Percentiles rank a stretch among this genome's conserved stretches.
Evolutionary conservation across 2,888 invertebrate genomes (phyloP).

Genomic region (Steinernema scapterisci): DNA sequence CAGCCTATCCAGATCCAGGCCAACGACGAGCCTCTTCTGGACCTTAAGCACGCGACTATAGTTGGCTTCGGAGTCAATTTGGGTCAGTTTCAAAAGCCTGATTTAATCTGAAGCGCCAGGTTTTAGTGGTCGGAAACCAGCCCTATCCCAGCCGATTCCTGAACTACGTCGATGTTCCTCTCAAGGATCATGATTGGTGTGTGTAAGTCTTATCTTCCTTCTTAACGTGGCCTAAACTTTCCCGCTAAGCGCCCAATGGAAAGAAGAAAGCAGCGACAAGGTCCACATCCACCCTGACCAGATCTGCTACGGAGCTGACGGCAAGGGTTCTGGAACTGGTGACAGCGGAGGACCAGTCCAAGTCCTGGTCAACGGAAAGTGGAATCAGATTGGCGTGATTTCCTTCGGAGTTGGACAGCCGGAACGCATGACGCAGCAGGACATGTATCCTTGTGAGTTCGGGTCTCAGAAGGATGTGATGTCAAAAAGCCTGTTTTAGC

Average conservation of each 20-base stretch:
- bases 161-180: neutral
- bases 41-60: neutral
- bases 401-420: neutral
- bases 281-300: neutral
- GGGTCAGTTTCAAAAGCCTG: neutral
- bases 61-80: neutral
- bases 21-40: neutral
- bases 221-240: too few relatives aligned
- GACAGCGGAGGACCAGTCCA: neutral
- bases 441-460: neutral
- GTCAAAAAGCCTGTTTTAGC: neutral
- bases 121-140: neutral
- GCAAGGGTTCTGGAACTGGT: neutral
- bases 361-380: neutral
- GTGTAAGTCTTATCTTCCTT: neutral
- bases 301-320: neutral
- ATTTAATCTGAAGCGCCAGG: neutral
- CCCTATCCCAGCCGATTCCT: neutral
- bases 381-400: neutral
- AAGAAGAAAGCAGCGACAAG: neutral
- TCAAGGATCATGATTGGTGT: neutral
- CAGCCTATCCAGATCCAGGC: neutral
- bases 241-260: neutral
- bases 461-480: neutral
- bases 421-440: neutral